Conservation (phyloP, 2,113 vertebrate genomes). For the Perognathus longimembris region DNA sequence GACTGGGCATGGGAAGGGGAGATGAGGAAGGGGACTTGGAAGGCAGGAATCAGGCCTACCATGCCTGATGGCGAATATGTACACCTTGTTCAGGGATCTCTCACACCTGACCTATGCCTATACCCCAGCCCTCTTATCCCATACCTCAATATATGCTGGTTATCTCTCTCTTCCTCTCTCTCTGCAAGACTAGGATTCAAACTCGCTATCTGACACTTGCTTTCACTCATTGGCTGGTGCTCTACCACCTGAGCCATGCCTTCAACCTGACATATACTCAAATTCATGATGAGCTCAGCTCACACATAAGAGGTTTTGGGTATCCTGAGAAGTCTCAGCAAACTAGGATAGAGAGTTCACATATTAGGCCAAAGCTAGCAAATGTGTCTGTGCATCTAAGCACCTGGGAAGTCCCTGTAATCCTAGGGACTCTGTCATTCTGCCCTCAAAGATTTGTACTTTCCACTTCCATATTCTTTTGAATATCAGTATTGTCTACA, state of each 20-base stretch:
- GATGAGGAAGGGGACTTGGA: not conserved
- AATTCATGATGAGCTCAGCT: not conserved
- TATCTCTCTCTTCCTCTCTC: too few species aligned
- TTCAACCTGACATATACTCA: not conserved
- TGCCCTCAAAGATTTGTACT: not conserved
- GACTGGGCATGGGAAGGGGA: not conserved
- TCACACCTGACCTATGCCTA: not conserved
- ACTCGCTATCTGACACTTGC: too few species aligned
- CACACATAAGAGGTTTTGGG: not conserved
- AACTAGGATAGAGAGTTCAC: not conserved
- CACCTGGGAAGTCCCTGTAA: not conserved
- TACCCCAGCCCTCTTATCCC: not conserved
- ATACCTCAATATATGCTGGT: fast-evolving
- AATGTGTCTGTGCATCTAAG: fast-evolving
- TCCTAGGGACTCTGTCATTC: not conserved
- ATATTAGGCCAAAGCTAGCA: not conserved
- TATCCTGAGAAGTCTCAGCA: not conserved
- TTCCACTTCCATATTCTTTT: not conserved
- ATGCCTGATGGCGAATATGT: too few species aligned
- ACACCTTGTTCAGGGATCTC: too few species aligned
- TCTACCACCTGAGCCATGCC: too few species aligned
- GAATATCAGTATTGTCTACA: not conserved
- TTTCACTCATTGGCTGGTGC: too few species aligned
- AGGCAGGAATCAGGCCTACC: not conserved
- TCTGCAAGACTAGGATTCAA: too few species aligned